Base-by-base conservation (phyloP, 2,888 invertebrate genomes). In the Cryptus armator region DNA sequence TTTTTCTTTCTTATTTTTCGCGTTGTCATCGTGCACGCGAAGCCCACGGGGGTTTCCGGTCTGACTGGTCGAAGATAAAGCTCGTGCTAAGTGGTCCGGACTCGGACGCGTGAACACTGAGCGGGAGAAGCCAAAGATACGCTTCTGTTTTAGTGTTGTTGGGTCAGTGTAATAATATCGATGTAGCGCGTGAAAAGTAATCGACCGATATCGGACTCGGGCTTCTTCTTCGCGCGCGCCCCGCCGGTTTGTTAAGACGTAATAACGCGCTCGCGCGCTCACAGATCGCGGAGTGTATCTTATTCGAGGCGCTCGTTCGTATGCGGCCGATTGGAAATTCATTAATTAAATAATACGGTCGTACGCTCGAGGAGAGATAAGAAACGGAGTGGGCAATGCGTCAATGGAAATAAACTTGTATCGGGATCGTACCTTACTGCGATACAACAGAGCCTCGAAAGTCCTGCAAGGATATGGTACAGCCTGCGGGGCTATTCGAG, bases 291-390 rank as follows among this genome's bases (percentile, higher is more conserved):
- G 53, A n/a, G 48, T 37, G 29, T 79, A 79, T 79, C 70, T 66
- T 46, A 24, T 16, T 12, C 86, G 85, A 78, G 84, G 81, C 72
- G 19, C 29, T 44, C 56, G 76, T 56, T 24, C 37, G 32, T n/a
- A 29, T 14, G 62, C 62, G 67, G n/a, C 62, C 89, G 89, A 90
- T 91, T 87, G 88, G 81, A 87, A 89, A 90, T 90, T 90, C 89
- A 87, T 91, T 91, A 91, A 92, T 92, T 92, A 90, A 92, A 91
- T 92, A 91, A 91, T 90, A 87, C 87, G 87, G 79, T 48, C 83
- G 74, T 46, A 80, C 66, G 79, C 43, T 71, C 43, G 68, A 29
- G 51, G 51, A 67, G 48, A 4, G 84, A 85, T 86, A 85, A 74
- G 72, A 51, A 81, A 78, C 77, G 71, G 72, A 85, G 85, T 86